Percentiles rank a stretch among this genome's conserved stretches.
phyloP scores from a whole-genome alignment of 1,140 invertebrate genomes.

The Akabosia matsudoensis region DNA sequence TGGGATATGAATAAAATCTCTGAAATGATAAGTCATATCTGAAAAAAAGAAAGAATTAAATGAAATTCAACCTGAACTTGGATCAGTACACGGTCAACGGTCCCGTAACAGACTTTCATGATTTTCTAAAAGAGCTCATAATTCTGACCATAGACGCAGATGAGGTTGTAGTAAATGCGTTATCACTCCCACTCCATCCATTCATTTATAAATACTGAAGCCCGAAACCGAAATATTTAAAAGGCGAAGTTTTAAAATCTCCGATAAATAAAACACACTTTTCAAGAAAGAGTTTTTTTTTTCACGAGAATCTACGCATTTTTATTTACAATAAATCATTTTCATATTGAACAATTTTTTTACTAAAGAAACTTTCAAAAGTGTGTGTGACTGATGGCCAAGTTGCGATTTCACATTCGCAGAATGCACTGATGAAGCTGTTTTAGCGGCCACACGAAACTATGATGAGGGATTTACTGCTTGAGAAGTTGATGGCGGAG shows the following conservation, averaged over 20 bases:
- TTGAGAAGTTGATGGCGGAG: conserved; percentile 25
- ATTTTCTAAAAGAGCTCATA: not conserved
- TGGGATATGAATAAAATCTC: not conserved
- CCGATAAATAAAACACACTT: too few relatives aligned
- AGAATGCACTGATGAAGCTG: not conserved
- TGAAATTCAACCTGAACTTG: not conserved
- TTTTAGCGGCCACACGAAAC: not conserved
- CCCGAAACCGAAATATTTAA: too few relatives aligned
- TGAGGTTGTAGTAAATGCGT: too few relatives aligned
- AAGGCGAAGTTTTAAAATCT: too few relatives aligned
- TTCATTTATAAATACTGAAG: too few relatives aligned
- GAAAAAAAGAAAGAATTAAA: not conserved
- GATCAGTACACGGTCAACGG: not conserved
- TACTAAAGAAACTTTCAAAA: not conserved
- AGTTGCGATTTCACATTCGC: not conserved
- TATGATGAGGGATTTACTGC: conserved; percentile 15
- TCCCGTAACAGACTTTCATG: not conserved
- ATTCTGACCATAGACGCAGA: not conserved
- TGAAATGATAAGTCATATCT: conserved; percentile 12
- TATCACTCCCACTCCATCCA: too few relatives aligned
- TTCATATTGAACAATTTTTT: not conserved
- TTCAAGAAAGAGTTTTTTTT: too few relatives aligned
- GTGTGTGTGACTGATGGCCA: not conserved
- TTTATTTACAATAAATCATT: conserved; percentile 8
- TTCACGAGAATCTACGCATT: conserved; percentile 4